Evolutionary conservation across 2,113 vertebrate species (phyloP).

Genomic region (Scomber colias): DNA sequence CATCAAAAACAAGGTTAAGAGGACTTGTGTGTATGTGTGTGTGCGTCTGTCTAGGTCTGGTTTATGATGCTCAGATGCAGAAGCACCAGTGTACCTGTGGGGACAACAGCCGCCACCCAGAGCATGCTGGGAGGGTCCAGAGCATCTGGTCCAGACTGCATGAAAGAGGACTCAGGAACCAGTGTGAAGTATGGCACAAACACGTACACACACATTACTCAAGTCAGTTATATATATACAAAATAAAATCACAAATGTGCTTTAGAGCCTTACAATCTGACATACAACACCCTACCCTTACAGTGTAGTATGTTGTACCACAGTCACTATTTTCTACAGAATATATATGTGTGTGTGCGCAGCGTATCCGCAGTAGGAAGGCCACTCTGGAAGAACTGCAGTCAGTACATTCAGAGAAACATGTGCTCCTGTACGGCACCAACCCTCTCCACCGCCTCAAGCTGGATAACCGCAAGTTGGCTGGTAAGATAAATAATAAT

Average conservation of each 20-base stretch:
- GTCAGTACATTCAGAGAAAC: slow-evolving; percentile 89
- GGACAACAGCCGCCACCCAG: slow-evolving; percentile 91
- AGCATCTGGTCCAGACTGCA: slow-evolving; percentile 94
- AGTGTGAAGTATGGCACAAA: slow-evolving; percentile 88
- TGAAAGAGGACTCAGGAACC: slow-evolving; percentile 89
- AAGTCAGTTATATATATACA: too few relatives aligned
- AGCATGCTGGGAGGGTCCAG: slow-evolving; percentile 91
- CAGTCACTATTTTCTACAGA: background rate
- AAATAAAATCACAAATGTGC: too few relatives aligned
- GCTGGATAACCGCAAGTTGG: slow-evolving; percentile 90
- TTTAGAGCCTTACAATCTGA: too few relatives aligned
- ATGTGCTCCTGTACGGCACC: slow-evolving; percentile 90
- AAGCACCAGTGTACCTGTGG: slow-evolving; percentile 94
- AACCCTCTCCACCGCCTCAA: slow-evolving; percentile 91
- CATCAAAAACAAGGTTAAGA: background rate
- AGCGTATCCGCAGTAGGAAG: slow-evolving; percentile 91
- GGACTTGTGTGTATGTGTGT: slow-evolving; percentile 11
- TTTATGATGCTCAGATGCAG: slow-evolving; percentile 93
- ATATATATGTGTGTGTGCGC: slow-evolving; percentile 28
- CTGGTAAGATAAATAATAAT: slow-evolving; percentile 80
- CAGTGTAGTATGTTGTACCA: background rate
- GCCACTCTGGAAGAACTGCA: slow-evolving; percentile 92
- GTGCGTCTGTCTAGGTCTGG: slow-evolving; percentile 86
- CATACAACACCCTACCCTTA: background rate
- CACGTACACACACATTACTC: background rate